Evolutionary conservation across 2,888 invertebrate species (phyloP), one percentile per base, ranked within the genome.

Genomic region (Hyppa rectilinea): DNA sequence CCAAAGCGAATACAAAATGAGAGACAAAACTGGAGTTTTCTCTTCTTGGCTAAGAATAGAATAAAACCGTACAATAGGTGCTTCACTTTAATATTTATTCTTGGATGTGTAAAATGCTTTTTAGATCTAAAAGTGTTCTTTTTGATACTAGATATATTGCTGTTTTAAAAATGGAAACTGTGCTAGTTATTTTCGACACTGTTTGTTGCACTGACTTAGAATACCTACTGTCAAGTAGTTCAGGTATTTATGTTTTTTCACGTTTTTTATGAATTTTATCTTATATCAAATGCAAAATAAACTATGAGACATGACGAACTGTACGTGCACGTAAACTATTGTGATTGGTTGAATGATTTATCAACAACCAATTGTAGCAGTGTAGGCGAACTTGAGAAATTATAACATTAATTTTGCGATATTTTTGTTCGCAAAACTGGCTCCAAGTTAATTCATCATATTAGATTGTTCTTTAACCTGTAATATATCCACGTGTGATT

Each of bases 1-100:
- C 85, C 84, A 90, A 89, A 88, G 88, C 87, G 89, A 91, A 92
- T 91, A 86, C 88, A 91, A 89, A 92, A 91, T 89, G 89, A 90
- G 89, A 87, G 86, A 88, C 87, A 82, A 92, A 92, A 92, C 91
- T 90, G 91, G 87, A 91, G 87, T 89, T 89, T 89, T 87, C 88
- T 86, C 84, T 87, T 85, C 84, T 84, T 83, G 84, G 76, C 82
- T 86, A 88, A 90, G 86, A 91, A 90, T 85, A 83, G 87, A 89
- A 89, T 87, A 87, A 88, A 89, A 90, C 84, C 83, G 71, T 79
- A 83, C 85, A 81, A 87, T 84, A 78, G 82, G 85, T 82, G 88
- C 83, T 85, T 83, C 82, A 79, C 86, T 89, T 87, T 88, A 89
- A 90, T 88, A 91, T 89, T 88, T 87, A 86, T 85, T 77, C 82